Base-by-base conservation (phyloP, 2,888 invertebrate genomes). In the Sipunculus nudus region DNA sequence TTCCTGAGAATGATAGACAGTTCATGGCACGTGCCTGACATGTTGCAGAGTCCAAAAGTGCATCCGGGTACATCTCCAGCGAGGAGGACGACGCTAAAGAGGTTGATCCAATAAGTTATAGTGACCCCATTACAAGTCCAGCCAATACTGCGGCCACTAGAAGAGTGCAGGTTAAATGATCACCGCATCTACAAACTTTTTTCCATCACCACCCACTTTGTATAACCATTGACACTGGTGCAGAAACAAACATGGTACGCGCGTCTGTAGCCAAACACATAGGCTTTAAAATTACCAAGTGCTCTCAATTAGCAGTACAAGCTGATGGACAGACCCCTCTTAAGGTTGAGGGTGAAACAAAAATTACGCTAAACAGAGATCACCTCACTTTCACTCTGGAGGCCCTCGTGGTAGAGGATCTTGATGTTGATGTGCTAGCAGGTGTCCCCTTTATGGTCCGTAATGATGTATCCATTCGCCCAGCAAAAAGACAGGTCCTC, bases 401-500 rank as follows among this genome's bases (percentile, higher is more conserved):
- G 1, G 63, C 38, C 16, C 52, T 63, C 10, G 67, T 63, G 3
- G 61, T 68, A 3, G 61, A 67, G 23, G 41, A 67, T 46, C 41
- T 67, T 8, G 70, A 72, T 53, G 57, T 52, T 10, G 67, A 72
- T 8, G 32, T 59, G 29, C 29, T 59, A 16, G 67, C 66, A 0
- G 71, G 71, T 2, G 66, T 65, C 13, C 65, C 70, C 1, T 71
- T 70, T 31, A 72, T 72, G 67, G 53, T 49, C 31, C 4, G 2
- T 10, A 72, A 70, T 60, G 72, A 70, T 41, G 59, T 72, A 32
- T 28, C 59, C 3, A 43, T 70, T n/a, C 59, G 68, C 5, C 68
- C 68, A 3, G 59, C 63, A 16, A 65, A 60, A 41, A 59, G 56
- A 25, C 50, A 60, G 46, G 57, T 67, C 2, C 10, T 43, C 8